Base-by-base conservation (phyloP, 1,140 invertebrate genomes). In the Dryas iulia region DNA sequence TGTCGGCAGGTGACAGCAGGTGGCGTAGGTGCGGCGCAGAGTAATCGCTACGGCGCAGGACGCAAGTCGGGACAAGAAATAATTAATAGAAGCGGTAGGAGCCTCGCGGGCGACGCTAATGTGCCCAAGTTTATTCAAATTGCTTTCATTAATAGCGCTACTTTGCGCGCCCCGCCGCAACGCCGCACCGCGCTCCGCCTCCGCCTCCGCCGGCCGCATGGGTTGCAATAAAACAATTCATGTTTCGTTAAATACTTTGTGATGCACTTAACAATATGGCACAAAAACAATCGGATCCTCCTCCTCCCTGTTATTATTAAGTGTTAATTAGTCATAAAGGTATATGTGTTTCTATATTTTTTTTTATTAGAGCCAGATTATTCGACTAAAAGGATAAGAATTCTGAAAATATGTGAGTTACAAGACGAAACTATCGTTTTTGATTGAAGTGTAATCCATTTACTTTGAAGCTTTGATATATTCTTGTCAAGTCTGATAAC, bases 121-220 rank as follows among this genome's bases (percentile, higher is more conserved):
- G 72, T 74, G 64, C 64, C 35, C 69, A 74, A 74, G 72, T 74
- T 74, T 71, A 74, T 71, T 71, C 69, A 74, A 74, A 74, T 74
- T 74, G 72, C 69, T 66, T 74, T 74, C 72, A 71, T 71, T 74
- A 74, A 74, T 74, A 71, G 72, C 69, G 65, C 59, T 65, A 74
- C 72, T 74, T 74, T 71, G 59, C 68, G 59, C 68, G 54, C 59
- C 63, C 59, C 30, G 59, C 24, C 60, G 47, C 61, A 10, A 47
- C 68, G 54, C 61, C 68, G 63, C 53, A 56, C 18, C 58, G 31
- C 59, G 10, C 58, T 25, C 59, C 58, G 26, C 28, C 14, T n/a
- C n/a, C n/a, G 7, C 54, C 25, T 18, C 31, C 64, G 25, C 31
- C 56, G 26, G 59, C 65, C 60, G 28, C 62, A 67, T 72, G 65